These are phyloP conservation scores for Sesia apiformis DNA, from an alignment of 2,888 invertebrate genomes.

Conservation along the genomic window DNA sequence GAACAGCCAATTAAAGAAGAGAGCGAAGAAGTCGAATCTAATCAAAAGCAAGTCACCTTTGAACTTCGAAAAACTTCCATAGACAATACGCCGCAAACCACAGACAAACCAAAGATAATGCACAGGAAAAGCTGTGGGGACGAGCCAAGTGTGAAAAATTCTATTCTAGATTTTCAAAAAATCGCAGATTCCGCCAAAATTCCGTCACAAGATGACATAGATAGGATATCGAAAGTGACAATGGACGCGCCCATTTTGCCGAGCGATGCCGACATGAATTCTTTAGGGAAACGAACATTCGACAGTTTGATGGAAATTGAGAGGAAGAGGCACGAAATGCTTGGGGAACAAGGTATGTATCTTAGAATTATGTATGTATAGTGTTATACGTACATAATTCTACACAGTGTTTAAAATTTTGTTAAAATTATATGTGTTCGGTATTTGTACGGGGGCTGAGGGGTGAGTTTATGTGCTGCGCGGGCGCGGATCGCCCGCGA, in stretches of 20 bases:
- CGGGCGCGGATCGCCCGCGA: no score
- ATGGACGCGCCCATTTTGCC: slow-evolving; percentile 85
- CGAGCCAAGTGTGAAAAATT: slow-evolving; percentile 40
- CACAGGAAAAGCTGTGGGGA: slow-evolving; percentile 68
- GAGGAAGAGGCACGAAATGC: slow-evolving; percentile 86
- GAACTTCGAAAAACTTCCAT: slow-evolving; percentile 13
- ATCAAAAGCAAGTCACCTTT: slow-evolving; percentile 9
- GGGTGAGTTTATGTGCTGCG: no score
- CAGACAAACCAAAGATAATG: slow-evolving; percentile 14
- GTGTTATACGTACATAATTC: no score
- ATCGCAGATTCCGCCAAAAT: slow-evolving; percentile 61
- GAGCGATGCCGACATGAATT: slow-evolving; percentile 78
- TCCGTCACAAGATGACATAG: slow-evolving; percentile 90
- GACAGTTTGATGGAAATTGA: slow-evolving; percentile 93
- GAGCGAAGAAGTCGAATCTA: slow-evolving; percentile 15
- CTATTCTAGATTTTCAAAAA: slow-evolving; percentile 32
- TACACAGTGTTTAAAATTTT: no score
- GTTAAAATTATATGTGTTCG: no score
- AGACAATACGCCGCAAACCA: slow-evolving; percentile 14
- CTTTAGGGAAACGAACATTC: slow-evolving; percentile 84
- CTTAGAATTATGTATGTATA: no score
- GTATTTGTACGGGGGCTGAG: no score
- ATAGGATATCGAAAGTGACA: slow-evolving; percentile 91
- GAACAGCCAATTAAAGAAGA: slow-evolving; percentile 42
- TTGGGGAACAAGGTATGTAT: slow-evolving; percentile 89